Base-by-base conservation (phyloP, 1,140 invertebrate species). In the Ruditapes philippinarum region DNA sequence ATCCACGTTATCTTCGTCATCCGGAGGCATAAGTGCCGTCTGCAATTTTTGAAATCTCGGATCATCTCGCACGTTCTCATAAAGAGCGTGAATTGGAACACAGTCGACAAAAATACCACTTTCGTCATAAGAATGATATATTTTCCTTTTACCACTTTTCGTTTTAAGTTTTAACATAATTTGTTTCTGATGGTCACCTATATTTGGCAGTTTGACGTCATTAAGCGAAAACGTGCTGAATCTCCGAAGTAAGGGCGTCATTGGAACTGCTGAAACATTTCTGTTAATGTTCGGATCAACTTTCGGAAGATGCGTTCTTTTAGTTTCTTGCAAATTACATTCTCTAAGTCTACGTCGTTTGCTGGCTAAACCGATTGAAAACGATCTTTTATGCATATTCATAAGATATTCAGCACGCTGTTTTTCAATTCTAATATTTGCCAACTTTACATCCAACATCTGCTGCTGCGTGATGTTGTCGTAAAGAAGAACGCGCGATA, bases 381-480 rank as follows among this genome's bases (percentile, higher is more conserved):
- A 94, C 17, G 94, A 91, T 22, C 91, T 88, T 62, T 90, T 91
- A 74, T 94, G 93, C 33, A 94, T 79, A 60, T 94, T 92, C 19
- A 93, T 79, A 17, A 93, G 78, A 28, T 89, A 74, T 7, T 73
- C 73, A 1, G 90, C 81, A 57, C 92, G 83, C 40, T 91, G 88
- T 84, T 93, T 65, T 70, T 94, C 94, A 22, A 91, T 65, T 57
- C 88, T 91, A 17, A 94, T 92, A 54, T 91, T 85, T 0, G 91
- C 91, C 22, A 94, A 54, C 91, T 94, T 94, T 25, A 93, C 91
- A 36, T 94, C 92, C 17, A 94, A 89, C 90, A 94, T 92, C 54
- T 93, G 93, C 85, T 95, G 94, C 83, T 94, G 93, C 0, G 93
- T 94, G 0, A 94, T 92, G 78, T 95, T 95, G 82, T 95, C 94